Evolutionary conservation across 2,888 invertebrate genomes (phyloP), one percentile per base, ranked within the genome.

Genomic region (Chrysolina oricalcia): DNA sequence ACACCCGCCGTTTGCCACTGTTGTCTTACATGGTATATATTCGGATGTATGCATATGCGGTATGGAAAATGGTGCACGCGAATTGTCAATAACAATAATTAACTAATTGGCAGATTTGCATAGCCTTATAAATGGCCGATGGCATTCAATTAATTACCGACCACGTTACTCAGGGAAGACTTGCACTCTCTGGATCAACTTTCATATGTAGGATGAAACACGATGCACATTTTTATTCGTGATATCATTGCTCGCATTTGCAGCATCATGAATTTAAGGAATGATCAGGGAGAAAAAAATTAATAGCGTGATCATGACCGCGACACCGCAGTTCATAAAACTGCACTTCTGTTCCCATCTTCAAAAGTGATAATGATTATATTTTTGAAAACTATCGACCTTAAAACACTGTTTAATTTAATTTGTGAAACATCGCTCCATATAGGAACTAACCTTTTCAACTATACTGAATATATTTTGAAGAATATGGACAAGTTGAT

Each of bases 71-170:
- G 62, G 72, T 82, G 85, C 88, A 88, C 88, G 88, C 88, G 84
- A 88, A 87, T 87, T 86, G 86, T 86, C 88, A 87, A 88, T 88
- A 88, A 88, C 88, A 88, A 88, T 88, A 88, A 88, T 88, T 88
- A 88, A 88, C 86, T 88, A 87, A 88, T 88, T 87, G 88, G 84
- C 83, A 82, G 79, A 87, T 88, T 87, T 86, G 85, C 87, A 87
- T 87, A 84, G 27, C 53, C 67, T 71, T 78, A 79, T 83, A 82
- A 81, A 84, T 83, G 77, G 79, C 73, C 66, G 66, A 68, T 72
- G 71, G 56, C 15, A 27, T 72, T 64, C 77, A 72, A 78, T 76
- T 78, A 73, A 78, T 73, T 46, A 43, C 67, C 40, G 67, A 19
- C 35, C n/a, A 27, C 27, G 15, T 27, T 27, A 23, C 35, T 13